A percentile compares a stretch with the other conserved stretches of the same genome.
These are phyloP conservation scores for Cyclophora albipunctata DNA, from an alignment of 2,888 invertebrate genomes.

Conservation along the genomic window DNA sequence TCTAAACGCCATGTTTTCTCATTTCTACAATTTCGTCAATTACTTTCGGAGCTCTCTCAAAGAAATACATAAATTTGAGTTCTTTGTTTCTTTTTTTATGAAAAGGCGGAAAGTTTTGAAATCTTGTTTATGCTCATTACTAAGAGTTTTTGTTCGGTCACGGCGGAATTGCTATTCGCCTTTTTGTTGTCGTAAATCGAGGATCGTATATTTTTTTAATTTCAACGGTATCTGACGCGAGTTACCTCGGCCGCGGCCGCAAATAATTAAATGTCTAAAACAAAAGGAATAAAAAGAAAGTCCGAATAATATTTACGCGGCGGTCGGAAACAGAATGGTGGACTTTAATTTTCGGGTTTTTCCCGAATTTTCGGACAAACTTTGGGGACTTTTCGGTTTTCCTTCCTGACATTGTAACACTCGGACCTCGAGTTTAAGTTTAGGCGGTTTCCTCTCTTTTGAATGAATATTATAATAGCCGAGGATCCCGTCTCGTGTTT, in stretches of 20 bases:
- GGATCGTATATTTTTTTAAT: slow-evolving; percentile 22
- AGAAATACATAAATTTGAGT: slow-evolving; percentile 52
- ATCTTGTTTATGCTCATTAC: slow-evolving; percentile 54
- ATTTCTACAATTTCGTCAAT: slow-evolving; percentile 59
- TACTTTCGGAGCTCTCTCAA: slow-evolving; percentile 45
- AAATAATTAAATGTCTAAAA: slow-evolving; percentile 62
- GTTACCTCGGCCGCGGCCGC: slow-evolving; percentile 29
- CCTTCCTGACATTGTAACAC: slow-evolving; percentile 64
- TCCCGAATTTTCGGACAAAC: slow-evolving; percentile 53
- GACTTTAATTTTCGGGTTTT: slow-evolving; percentile 59
- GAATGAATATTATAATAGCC: slow-evolving; percentile 54
- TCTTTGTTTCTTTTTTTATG: slow-evolving; percentile 53
- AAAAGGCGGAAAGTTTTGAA: slow-evolving; percentile 50
- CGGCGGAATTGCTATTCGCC: slow-evolving; percentile 28
- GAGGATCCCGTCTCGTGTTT: slow-evolving; percentile 30
- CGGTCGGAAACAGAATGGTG: slow-evolving; percentile 56
- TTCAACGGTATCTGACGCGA: slow-evolving; percentile 17
- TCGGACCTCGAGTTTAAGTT: slow-evolving; percentile 54
- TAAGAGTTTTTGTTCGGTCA: slow-evolving; percentile 30
- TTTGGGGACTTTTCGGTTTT: slow-evolving; percentile 57
- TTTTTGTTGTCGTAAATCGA: slow-evolving; percentile 25
- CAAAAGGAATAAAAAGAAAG: slow-evolving; percentile 62
- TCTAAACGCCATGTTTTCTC: slow-evolving; percentile 39
- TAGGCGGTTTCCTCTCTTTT: slow-evolving; percentile 50
- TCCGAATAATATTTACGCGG: slow-evolving; percentile 65